Conservation (phyloP, 2,888 invertebrate species). For the Chloroclystis v-ata region DNA sequence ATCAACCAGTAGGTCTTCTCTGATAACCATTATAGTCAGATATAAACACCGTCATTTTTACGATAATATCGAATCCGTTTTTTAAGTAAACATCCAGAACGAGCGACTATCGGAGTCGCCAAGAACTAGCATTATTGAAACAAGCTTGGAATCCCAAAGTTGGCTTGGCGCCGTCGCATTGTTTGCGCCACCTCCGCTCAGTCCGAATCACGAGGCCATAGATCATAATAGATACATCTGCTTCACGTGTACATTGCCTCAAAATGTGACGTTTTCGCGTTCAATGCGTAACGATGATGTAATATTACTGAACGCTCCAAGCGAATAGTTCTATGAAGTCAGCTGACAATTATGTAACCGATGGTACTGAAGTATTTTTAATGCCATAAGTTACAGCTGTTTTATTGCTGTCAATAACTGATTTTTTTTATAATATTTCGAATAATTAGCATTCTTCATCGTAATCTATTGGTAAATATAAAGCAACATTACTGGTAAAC, state of each 20-base stretch:
- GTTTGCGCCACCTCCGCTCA: constrained; percentile 19
- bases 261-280: constrained; percentile 44
- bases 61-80: too few species aligned
- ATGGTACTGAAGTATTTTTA: neutral
- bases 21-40: too few species aligned
- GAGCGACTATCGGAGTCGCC: too few species aligned
- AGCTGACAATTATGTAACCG: constrained; percentile 27
- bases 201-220: constrained; percentile 30
- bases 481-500: too few species aligned
- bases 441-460: too few species aligned
- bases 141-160: constrained; percentile 31
- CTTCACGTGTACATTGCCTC: constrained; percentile 44
- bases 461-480: too few species aligned
- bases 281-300: constrained; percentile 48
- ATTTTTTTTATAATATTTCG: too few species aligned
- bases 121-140: neutral
- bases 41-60: too few species aligned
- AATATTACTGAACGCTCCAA: constrained; percentile 40
- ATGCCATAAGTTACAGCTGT: too few species aligned
- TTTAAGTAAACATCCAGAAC: too few species aligned
- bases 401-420: neutral
- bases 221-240: constrained; percentile 34
- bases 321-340: constrained; percentile 34
- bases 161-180: constrained; percentile 46
- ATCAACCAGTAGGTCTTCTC: too few species aligned